phyloP scores from a whole-genome alignment of 1,140 invertebrate genomes.

The Pseudomyrmex sp. region DNA sequence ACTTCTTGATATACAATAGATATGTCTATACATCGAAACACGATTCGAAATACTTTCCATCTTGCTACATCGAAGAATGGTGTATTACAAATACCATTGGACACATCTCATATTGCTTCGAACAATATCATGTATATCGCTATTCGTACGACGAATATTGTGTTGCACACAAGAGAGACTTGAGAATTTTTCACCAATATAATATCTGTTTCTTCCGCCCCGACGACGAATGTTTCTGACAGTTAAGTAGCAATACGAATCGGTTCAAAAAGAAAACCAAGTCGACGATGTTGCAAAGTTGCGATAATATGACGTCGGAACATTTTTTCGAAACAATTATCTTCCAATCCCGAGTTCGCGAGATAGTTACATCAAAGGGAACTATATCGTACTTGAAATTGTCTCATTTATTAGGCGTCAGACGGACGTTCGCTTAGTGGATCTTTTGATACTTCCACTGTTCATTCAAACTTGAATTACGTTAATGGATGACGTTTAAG shows the following conservation, averaged over 20 bases:
- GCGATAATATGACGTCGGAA: not conserved
- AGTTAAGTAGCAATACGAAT: constrained; percentile 1
- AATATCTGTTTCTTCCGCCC: not conserved
- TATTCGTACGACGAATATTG: constrained; percentile 8
- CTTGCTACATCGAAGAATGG: not conserved
- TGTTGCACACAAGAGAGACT: constrained; percentile 18
- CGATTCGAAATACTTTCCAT: not conserved
- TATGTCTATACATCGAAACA: not conserved
- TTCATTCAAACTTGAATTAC: constrained; percentile 58
- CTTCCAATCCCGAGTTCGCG: not conserved
- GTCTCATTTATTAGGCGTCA: constrained; percentile 43
- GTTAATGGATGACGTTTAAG: constrained; percentile 58
- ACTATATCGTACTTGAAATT: not conserved
- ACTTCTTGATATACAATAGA: not conserved
- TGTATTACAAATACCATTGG: not conserved
- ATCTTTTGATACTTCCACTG: constrained; percentile 48
- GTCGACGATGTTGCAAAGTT: not conserved
- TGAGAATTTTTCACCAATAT: not conserved
- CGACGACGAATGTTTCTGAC: not conserved
- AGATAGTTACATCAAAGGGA: constrained; percentile 6
- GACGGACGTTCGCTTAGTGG: constrained; percentile 28
- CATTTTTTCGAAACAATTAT: constrained; percentile 4
- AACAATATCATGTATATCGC: not conserved
- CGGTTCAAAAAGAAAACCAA: not conserved
- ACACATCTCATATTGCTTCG: not conserved